These are phyloP conservation scores for Pantala flavescens DNA, from an alignment of 1,140 invertebrate species.

Conservation along the genomic window DNA sequence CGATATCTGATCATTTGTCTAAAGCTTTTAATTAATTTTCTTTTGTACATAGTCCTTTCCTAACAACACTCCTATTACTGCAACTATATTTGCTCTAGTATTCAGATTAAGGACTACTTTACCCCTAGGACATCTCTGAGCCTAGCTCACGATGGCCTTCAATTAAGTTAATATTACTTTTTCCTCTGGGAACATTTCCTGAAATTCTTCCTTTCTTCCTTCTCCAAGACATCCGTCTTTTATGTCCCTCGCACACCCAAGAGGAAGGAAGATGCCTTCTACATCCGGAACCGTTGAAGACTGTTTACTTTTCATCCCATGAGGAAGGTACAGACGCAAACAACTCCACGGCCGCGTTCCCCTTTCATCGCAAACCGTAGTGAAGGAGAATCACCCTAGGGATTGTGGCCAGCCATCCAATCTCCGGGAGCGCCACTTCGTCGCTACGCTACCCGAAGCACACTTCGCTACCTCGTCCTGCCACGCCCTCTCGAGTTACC, in stretches of 20 bases:
- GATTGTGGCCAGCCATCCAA: neutral
- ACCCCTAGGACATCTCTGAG: too few relatives aligned
- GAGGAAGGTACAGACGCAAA: neutral
- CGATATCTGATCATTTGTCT: too few relatives aligned
- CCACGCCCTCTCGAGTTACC: neutral
- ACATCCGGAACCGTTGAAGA: neutral
- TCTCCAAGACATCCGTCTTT: neutral
- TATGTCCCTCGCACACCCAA: neutral
- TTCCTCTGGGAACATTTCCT: neutral
- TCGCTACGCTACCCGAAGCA: neutral
- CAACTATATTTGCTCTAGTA: too few relatives aligned
- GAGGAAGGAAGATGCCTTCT: neutral
- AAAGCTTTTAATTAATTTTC: too few relatives aligned
- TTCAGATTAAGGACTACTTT: too few relatives aligned
- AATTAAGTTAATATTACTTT: too few relatives aligned
- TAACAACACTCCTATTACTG: too few relatives aligned
- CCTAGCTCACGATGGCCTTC: too few relatives aligned
- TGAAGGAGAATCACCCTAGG: neutral
- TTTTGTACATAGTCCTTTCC: too few relatives aligned
- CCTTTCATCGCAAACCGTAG: neutral
- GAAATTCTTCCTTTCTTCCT: neutral
- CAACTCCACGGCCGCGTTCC: neutral
- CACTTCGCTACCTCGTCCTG: neutral
- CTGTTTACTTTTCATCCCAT: neutral
- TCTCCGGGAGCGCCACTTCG: neutral